Evolutionary conservation across 2,113 vertebrate genomes (phyloP).

Genomic region (Chlorodrepanis virens): DNA sequence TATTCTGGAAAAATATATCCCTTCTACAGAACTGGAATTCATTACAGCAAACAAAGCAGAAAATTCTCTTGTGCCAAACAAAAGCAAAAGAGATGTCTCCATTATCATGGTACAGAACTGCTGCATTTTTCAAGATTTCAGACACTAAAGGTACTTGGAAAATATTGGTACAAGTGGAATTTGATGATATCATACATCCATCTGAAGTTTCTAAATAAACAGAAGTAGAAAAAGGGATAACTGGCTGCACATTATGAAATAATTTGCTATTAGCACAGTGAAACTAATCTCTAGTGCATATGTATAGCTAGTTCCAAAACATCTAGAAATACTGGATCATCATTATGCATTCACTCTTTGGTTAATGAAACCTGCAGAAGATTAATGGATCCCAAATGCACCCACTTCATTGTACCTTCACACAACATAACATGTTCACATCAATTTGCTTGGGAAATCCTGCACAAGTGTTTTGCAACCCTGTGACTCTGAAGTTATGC

Average conservation of each 20-base stretch:
- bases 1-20: neutral
- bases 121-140: neutral
- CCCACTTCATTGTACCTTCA: neutral
- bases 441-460: neutral
- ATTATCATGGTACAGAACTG: neutral
- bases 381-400: neutral
- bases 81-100: neutral
- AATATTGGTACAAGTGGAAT: neutral
- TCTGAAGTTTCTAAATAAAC: neutral
- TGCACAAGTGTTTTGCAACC: neutral
- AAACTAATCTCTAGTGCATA: neutral
- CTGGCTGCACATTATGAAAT: neutral
- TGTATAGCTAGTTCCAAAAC: neutral
- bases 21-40: neutral
- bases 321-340: neutral
- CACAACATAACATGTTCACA: neutral
- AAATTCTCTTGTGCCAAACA: neutral
- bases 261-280: neutral
- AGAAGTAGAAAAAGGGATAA: neutral
- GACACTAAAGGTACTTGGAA: neutral
- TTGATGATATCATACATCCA: neutral
- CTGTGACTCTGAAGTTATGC: neutral
- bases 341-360: neutral
- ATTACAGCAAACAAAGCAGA: neutral
- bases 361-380: neutral